A percentile compares a stretch with the other conserved stretches of the same genome.
phyloP scores from a whole-genome alignment of 2,888 invertebrate species.

The Andrena bicolor region DNA sequence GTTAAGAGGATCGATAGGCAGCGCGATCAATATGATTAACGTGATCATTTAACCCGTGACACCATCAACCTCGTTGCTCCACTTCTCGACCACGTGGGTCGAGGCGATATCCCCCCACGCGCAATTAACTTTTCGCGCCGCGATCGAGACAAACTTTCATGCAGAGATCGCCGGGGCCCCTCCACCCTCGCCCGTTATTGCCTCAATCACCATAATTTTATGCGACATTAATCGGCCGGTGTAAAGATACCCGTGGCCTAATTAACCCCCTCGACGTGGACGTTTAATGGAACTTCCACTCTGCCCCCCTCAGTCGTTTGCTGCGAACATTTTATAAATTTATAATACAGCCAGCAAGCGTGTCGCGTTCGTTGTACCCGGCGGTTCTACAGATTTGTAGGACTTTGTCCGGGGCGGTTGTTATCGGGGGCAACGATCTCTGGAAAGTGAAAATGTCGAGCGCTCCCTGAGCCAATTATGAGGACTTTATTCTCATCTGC shows the following conservation, averaged over 20 bases:
- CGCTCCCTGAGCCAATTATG: conserved; percentile 61
- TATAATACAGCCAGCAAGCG: background rate
- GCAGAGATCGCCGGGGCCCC: background rate
- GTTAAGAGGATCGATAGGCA: conserved; percentile 25
- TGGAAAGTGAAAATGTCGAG: conserved; percentile 61
- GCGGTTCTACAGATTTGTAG: background rate
- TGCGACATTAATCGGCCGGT: conserved; percentile 16
- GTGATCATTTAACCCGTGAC: conserved; percentile 24
- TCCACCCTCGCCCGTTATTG: conserved; percentile 9
- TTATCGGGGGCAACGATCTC: conserved; percentile 61
- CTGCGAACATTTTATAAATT: too few species aligned
- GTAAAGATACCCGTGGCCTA: conserved; percentile 5
- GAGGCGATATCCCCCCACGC: conserved; percentile 26
- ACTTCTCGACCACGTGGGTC: conserved; percentile 6
- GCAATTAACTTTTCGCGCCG: conserved; percentile 32
- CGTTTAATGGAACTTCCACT: conserved; percentile 21
- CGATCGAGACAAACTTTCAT: conserved; percentile 15
- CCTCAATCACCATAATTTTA: conserved; percentile 27
- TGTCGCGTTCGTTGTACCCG: background rate
- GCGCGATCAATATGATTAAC: background rate
- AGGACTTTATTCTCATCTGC: conserved; percentile 54
- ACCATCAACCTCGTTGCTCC: conserved; percentile 8
- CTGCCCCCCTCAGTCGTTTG: background rate
- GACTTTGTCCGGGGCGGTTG: background rate
- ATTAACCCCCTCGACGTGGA: conserved; percentile 17